phyloP scores from a whole-genome alignment of 2,888 invertebrate species.

The Hesperia comma region DNA sequence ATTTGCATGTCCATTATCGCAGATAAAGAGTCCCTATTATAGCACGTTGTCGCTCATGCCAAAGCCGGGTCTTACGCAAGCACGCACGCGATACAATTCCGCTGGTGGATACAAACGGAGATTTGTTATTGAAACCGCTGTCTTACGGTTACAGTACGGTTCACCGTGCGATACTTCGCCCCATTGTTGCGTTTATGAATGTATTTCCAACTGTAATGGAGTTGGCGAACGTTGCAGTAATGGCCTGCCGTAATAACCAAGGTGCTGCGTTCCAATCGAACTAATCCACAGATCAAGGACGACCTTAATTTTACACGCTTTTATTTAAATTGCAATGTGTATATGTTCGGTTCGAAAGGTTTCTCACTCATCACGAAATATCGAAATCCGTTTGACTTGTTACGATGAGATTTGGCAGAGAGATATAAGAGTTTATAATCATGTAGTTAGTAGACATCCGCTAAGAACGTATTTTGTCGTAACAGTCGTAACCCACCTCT shows the following conservation, averaged over 20 bases:
- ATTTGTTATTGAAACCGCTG: slow-evolving; percentile 40
- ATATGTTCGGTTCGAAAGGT: too few relatives aligned
- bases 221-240: slow-evolving; percentile 30
- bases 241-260: slow-evolving; percentile 7
- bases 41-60: slow-evolving; percentile 10
- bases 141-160: slow-evolving; percentile 37
- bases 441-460: too few relatives aligned
- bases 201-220: slow-evolving; percentile 28
- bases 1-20: too few relatives aligned
- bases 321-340: neutral
- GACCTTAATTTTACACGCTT: slow-evolving; percentile 5
- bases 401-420: too few relatives aligned
- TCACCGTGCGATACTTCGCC: slow-evolving; percentile 39
- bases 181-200: slow-evolving; percentile 29
- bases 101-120: slow-evolving; percentile 35
- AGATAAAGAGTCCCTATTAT: neutral
- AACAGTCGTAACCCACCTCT: too few relatives aligned
- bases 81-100: slow-evolving; percentile 46
- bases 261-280: neutral
- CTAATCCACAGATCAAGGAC: slow-evolving; percentile 4
- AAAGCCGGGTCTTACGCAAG: slow-evolving; percentile 49
- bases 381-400: too few relatives aligned
- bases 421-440: too few relatives aligned
- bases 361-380: too few relatives aligned
- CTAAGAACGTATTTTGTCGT: too few relatives aligned